Evolutionary conservation across 2,888 invertebrate genomes (phyloP), one percentile per base, ranked within the genome.

Genomic region (Melieria crassipennis): DNA sequence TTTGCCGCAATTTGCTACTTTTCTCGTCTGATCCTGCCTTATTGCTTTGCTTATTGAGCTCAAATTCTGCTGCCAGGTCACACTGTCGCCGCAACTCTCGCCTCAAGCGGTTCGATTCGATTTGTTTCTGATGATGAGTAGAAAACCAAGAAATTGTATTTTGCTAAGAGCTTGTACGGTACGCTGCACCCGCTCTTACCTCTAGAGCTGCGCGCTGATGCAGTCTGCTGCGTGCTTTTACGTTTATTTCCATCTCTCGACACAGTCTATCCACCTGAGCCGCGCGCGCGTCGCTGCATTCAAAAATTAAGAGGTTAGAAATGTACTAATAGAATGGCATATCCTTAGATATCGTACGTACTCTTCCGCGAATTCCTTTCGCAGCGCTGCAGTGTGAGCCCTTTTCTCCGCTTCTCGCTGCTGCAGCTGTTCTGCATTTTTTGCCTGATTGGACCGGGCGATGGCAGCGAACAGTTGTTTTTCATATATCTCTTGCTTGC

Each of bases 401-500:
- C 7, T 4, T 30, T 55, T 69, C 65, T 3, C 7, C 61, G 10
- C 48, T 70, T 56, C 42, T 68, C 58, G 4, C 45, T 66, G 42
- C 68, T 70, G 13, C 10, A 69, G 4, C 45, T 58, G 0, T 62
- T 47, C 52, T 47, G 3, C 13, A 65, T 78, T 78, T 58, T 60
- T 70, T 11, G 63, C 42, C 57, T 75, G 75, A 52, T 71, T 76
- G 1, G 30, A n/a, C 16, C 11, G 48, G 43, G 74, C 75, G 45
- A 76, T 75, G 0, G 72, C 71, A 61, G 70, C 70, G 4, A 70
- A 58, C 11, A 78, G 46, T 63, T 76, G 75, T 0, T 45, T 48
- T 47, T 74, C 74, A 63, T 73, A 73, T 4, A 63, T 60, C 16
- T 75, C 70, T 64, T 76, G 76, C 55, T 71, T 65, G 55, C 72